Conservation (phyloP, 2,888 invertebrate genomes). For the Emmelina monodactyla region DNA sequence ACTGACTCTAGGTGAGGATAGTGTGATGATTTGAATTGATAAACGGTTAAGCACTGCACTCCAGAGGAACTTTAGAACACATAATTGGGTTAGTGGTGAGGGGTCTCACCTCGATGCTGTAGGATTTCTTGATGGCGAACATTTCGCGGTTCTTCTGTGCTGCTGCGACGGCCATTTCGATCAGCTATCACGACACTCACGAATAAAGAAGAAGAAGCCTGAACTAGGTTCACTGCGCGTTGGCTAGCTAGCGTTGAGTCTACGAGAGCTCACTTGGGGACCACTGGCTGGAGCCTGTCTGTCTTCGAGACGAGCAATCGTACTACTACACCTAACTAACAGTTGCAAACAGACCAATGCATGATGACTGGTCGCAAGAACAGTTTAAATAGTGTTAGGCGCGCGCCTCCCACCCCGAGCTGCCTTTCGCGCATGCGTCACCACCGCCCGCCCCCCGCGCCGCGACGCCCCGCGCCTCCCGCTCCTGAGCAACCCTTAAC, state of each 20-base stretch:
- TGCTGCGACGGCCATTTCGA: slow-evolving; percentile 84
- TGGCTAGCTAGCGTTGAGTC: slow-evolving; percentile 59
- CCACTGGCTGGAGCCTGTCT: slow-evolving; percentile 70
- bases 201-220: slow-evolving; percentile 65
- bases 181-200: slow-evolving; percentile 48
- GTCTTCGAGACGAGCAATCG: slow-evolving; percentile 63
- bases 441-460: slow-evolving; percentile 17
- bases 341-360: slow-evolving; percentile 76
- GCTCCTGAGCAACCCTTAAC: not conserved
- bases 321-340: slow-evolving; percentile 68
- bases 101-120: slow-evolving; percentile 93
- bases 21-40: no score
- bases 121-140: slow-evolving; percentile 97
- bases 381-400: slow-evolving; percentile 71
- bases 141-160: slow-evolving; percentile 94
- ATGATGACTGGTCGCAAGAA: slow-evolving; percentile 70
- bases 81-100: slow-evolving; percentile 16
- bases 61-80: no score
- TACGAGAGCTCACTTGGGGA: slow-evolving; percentile 65
- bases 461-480: slow-evolving; percentile 10
- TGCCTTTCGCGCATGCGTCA: slow-evolving; percentile 70
- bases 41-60: not conserved
- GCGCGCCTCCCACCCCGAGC: slow-evolving; percentile 63
- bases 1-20: no score
- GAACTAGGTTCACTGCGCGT: slow-evolving; percentile 63